Evolutionary conservation across 2,797 vertebrate species (phyloP).

Genomic region (Cheirogaleus major): DNA sequence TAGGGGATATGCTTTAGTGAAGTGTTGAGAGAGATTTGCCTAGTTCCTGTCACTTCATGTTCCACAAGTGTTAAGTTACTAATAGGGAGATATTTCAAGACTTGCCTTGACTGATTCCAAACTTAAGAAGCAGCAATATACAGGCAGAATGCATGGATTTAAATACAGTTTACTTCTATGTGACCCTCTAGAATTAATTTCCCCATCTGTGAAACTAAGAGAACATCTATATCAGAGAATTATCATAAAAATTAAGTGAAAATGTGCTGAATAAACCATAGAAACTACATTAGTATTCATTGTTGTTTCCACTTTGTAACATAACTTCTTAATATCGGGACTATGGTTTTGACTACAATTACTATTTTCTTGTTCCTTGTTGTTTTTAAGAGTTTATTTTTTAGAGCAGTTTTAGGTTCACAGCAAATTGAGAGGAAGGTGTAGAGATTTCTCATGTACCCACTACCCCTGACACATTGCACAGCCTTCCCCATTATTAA

Average conservation of each 20-base stretch:
- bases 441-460: background rate
- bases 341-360: background rate
- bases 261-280: background rate
- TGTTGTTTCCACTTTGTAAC: background rate
- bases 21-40: background rate
- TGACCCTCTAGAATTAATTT: background rate
- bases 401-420: background rate
- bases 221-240: background rate
- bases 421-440: background rate
- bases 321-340: background rate
- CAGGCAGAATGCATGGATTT: background rate
- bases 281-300: background rate
- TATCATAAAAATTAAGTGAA: background rate
- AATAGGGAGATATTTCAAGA: background rate
- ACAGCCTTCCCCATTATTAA: too few species aligned
- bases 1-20: background rate
- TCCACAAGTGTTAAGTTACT: constrained; percentile 16
- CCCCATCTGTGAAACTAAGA: background rate
- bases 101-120: background rate
- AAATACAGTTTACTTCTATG: background rate
- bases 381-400: background rate
- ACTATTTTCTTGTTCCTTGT: background rate
- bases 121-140: background rate
- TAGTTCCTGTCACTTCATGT: background rate
- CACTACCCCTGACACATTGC: background rate